Evolutionary conservation across 1,140 invertebrate genomes (phyloP).

Genomic region (Ostrea edulis): DNA sequence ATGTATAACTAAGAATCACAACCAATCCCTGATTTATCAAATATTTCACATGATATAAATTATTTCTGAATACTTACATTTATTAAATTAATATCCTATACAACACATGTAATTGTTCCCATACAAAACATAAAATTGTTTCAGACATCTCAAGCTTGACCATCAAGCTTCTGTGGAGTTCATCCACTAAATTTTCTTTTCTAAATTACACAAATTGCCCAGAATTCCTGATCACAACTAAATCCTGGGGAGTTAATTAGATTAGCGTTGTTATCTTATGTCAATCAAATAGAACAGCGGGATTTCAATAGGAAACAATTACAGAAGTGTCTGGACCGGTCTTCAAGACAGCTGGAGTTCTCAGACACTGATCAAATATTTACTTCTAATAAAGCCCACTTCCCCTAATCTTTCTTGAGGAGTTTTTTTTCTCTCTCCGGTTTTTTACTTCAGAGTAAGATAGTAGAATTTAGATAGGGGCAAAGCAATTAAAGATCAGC

Average conservation of each 20-base stretch:
- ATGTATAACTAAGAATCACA: no score
- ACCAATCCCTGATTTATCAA: background rate
- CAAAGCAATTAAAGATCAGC: background rate
- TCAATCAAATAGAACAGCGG: background rate
- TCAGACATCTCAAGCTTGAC: background rate
- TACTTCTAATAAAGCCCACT: constrained; percentile 1
- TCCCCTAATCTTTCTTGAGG: background rate
- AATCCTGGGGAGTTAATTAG: constrained; percentile 7
- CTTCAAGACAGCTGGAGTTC: background rate
- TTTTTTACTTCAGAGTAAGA: background rate
- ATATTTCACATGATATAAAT: background rate
- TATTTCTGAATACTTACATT: background rate
- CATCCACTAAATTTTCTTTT: background rate
- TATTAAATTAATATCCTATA: background rate
- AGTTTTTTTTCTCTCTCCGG: background rate
- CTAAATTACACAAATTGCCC: constrained; percentile 16
- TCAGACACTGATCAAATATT: background rate
- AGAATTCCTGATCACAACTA: background rate
- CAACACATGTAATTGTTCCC: background rate
- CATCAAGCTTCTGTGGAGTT: background rate
- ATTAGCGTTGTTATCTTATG: background rate
- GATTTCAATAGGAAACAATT: constrained; percentile 25
- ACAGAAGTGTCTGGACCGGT: background rate
- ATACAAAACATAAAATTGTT: background rate
- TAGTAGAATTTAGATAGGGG: background rate